Conservation (phyloP, 2,888 invertebrate species). For the Scaptomyza caliginosa region DNA sequence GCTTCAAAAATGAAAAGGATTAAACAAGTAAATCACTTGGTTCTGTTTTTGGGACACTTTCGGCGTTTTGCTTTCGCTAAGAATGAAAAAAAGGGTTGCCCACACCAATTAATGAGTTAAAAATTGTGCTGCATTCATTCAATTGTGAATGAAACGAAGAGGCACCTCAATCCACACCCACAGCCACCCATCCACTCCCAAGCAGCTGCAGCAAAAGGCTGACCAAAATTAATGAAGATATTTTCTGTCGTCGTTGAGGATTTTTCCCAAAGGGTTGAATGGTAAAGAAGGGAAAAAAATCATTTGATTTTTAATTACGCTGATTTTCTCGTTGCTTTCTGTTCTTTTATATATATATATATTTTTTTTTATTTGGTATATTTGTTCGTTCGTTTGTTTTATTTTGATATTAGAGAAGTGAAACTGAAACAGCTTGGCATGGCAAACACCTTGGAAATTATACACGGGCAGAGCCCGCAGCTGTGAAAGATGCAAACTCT, state of each 20-base stretch:
- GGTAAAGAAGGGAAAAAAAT: conserved; percentile 53
- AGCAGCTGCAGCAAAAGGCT: conserved; percentile 57
- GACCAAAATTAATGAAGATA: conserved; percentile 77
- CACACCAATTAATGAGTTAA: conserved; percentile 78
- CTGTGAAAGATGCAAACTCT: conserved; percentile 36
- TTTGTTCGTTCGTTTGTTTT: conserved; percentile 3
- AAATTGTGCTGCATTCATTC: conserved; percentile 76
- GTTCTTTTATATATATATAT: too few relatives aligned
- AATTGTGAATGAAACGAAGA: conserved; percentile 51
- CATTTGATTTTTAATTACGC: conserved; percentile 80
- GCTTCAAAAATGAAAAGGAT: conserved; percentile 67
- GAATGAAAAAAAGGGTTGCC: conserved; percentile 56
- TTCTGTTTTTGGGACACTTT: conserved; percentile 63
- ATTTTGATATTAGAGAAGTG: conserved; percentile 63
- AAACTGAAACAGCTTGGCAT: conserved; percentile 72
- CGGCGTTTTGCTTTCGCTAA: conserved; percentile 6
- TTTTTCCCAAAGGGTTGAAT: background rate
- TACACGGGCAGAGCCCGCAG: conserved; percentile 52
- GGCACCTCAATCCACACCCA: background rate
- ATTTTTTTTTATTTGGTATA: too few relatives aligned
- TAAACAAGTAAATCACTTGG: conserved; percentile 77
- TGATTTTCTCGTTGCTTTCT: conserved; percentile 57
- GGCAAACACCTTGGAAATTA: conserved; percentile 78
- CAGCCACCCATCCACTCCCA: conserved; percentile 5
- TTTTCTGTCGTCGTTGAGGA: conserved; percentile 55